phyloP scores from a whole-genome alignment of 2,888 invertebrate genomes.

The Amiota mariae region DNA sequence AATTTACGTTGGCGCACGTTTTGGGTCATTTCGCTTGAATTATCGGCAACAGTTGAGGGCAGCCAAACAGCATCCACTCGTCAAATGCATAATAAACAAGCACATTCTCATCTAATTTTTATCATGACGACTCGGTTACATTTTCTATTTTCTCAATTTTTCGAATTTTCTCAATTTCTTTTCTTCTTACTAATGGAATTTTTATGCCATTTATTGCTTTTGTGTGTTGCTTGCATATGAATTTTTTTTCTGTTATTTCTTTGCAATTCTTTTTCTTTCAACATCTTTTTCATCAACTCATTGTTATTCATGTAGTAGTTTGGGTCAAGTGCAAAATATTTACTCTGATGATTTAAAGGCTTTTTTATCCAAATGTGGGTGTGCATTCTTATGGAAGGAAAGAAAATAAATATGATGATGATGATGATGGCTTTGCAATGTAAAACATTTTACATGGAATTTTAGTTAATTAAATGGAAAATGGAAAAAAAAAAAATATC shows the following conservation, averaged over 20 bases:
- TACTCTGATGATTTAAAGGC: not conserved
- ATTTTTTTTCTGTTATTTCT: not conserved
- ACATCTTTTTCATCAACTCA: not conserved
- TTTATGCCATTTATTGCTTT: conserved; percentile 34
- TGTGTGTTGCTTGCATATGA: conserved; percentile 42
- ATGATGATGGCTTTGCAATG: not conserved
- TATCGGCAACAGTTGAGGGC: conserved; percentile 20
- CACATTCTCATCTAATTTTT: conserved; percentile 8
- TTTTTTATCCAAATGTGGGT: too few species aligned
- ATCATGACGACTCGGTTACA: not conserved
- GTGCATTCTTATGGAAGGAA: too few species aligned
- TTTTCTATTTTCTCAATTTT: not conserved
- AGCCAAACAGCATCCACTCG: conserved; percentile 16
- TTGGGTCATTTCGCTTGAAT: conserved; percentile 56
- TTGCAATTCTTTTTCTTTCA: too few species aligned
- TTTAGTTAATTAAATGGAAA: not conserved
- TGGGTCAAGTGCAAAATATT: not conserved
- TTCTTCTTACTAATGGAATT: conserved; percentile 8
- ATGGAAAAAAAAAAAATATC: too few species aligned
- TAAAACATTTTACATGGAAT: not conserved
- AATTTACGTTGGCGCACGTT: conserved; percentile 34
- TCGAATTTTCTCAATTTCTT: not conserved
- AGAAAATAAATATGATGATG: too few species aligned
- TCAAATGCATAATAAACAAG: conserved; percentile 25
- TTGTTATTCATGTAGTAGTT: not conserved